Base-by-base conservation (phyloP, 2,888 invertebrate genomes). In the Tachina grossa region DNA sequence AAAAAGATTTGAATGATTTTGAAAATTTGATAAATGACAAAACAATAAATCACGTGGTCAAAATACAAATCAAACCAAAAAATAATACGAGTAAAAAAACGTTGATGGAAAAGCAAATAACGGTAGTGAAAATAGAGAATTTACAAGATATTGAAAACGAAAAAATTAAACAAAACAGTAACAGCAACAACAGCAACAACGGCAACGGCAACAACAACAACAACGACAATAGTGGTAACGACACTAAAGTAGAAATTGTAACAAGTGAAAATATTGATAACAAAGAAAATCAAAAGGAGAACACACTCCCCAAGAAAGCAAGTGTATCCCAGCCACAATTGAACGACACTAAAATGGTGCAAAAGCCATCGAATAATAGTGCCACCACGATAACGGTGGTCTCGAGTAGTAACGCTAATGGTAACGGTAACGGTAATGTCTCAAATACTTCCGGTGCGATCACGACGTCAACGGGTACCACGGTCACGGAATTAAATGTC, bases 51-150 rank as follows among this genome's bases (percentile, higher is more conserved):
- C 90, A 92, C 89, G 91, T 92, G 86, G 91, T 92, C 65, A 92
- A 91, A 88, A 92, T 92, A 85, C 91, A 92, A 88, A 92, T 92
- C 84, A 90, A 90, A 78, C 89, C 91, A 41, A 87, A 80, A 74
- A 83, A 66, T n/a, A 86, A 65, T 77, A 83, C 68, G 72, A 63
- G 16, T 39, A 66, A 53, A 49, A 74, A 87, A 16, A 83, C 83
- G 22, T 41, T 61, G 39, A 63, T 79, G 76, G 83, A 87, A 65
- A 87, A 87, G 77, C 87, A 87, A 87, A 85, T 88, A 80, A 87
- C 87, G 49, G 86, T 87, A 77, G 87, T 88, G 82, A 85, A 85
- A 83, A 85, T 85, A 71, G 85, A 85, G 80, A 78, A 85, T 83
- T 81, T 87, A 41, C 57, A 76, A 77, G 59, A 82, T 72, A 9